Base-by-base conservation (phyloP, 2,797 vertebrate genomes). In the Microcaecilia unicolor region DNA sequence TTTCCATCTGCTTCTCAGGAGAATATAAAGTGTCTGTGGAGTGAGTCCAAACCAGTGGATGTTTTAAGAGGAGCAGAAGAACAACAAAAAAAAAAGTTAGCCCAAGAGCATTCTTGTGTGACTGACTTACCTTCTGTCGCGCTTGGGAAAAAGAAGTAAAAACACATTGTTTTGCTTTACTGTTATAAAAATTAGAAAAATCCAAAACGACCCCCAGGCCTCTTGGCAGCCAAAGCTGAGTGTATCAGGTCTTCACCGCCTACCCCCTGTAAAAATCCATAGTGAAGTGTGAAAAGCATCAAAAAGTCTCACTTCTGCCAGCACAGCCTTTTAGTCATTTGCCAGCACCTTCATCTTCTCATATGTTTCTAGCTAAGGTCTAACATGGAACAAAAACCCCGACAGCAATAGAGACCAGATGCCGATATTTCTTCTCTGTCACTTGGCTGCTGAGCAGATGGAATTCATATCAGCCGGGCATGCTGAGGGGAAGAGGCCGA, bases 381-480 rank as follows among this genome's bases (percentile, higher is more conserved):
- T 88, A 85, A 89, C 83, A 81, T 84, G 80, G 82, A 89, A 83
- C 80, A 81, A 82, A 84, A 81, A 79, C 72, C 35, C 85, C 70
- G 65, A 81, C 74, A 81, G 84, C 82, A 89, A 89, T 89, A 81
- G 82, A 86, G 85, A 88, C 82, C 88, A 90, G 87, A 89, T 89
- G 88, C 85, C 25, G 81, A 73, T 75, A 79, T 85, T 84, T 85
- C 81, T 80, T 87, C 81, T 79, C 81, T 83, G 87, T 93, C 87
- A 84, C 82, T 88, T 84, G 85, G 83, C 86, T 83, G 81, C 77
- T 76, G 71, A 81, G 86, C 92, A 98, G 88, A 96, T 97, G 94
- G 92, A 89, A 95, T 92, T 90, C 87, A 86, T 89, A 96, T 98
- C 88, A 89, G 70, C 73, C 55, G 84, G 80, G 80, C 81, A 84